Evolutionary conservation across 1,140 invertebrate species (phyloP).

Genomic region (Drosophila orosa): DNA sequence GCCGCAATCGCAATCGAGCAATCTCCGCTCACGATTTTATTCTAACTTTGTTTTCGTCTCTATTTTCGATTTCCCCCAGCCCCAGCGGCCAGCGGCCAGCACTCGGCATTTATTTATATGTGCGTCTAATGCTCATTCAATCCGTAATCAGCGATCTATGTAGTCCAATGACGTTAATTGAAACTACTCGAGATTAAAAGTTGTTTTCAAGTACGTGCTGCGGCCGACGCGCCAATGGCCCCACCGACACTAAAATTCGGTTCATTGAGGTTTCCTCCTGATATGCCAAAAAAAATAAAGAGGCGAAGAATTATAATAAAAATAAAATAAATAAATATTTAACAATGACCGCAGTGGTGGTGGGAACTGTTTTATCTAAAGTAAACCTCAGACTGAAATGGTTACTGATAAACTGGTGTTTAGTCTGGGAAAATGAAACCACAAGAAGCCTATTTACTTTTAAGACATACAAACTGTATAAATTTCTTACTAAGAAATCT

Average conservation of each 20-base stretch:
- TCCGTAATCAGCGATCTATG: conserved; percentile 77
- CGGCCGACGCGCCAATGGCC: conserved; percentile 31
- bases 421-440: conserved; percentile 11
- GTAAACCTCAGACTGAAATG: conserved; percentile 21
- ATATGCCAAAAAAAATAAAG: conserved; percentile 27
- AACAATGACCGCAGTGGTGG: conserved; percentile 5
- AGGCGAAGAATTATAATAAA: conserved; percentile 3
- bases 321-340: neutral
- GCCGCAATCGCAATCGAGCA: conserved; percentile 61
- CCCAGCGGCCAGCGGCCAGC: neutral
- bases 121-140: conserved; percentile 65
- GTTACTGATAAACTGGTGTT: conserved; percentile 1
- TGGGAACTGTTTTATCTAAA: conserved; percentile 32
- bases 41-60: conserved; percentile 52
- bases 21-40: conserved; percentile 49
- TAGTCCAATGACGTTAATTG: conserved; percentile 83
- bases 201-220: conserved; percentile 72
- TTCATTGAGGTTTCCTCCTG: conserved; percentile 33
- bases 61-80: conserved; percentile 40
- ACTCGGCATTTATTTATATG: conserved; percentile 19
- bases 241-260: conserved; percentile 36
- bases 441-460: neutral
- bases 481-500: neutral
- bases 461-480: neutral
- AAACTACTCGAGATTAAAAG: conserved; percentile 80